These are phyloP conservation scores for Sus cebifrons DNA, from an alignment of 2,797 vertebrate species.

Conservation along the genomic window DNA sequence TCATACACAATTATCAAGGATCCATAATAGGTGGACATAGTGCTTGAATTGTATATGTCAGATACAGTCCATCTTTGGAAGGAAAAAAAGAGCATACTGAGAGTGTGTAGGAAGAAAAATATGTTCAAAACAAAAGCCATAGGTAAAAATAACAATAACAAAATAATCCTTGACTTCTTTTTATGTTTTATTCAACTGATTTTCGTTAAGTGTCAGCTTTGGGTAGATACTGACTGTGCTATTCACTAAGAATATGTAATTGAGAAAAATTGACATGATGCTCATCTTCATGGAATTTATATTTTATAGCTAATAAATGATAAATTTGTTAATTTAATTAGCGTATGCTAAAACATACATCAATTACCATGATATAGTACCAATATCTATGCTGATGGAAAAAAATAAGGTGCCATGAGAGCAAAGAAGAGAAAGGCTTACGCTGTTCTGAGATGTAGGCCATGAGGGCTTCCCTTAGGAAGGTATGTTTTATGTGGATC, in stretches of 20 bases:
- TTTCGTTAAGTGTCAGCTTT: background rate
- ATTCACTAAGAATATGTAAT: background rate
- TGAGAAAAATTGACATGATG: background rate
- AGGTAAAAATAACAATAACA: background rate
- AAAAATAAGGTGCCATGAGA: background rate
- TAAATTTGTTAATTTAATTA: background rate
- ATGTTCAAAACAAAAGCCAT: constrained; percentile 14
- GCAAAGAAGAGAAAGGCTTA: background rate
- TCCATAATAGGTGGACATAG: background rate
- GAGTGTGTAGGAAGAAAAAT: background rate
- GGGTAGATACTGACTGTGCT: background rate
- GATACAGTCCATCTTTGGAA: background rate
- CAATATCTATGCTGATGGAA: background rate
- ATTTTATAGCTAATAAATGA: constrained; percentile 1
- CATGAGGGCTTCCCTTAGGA: background rate
- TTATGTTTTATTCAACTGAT: constrained; percentile 17
- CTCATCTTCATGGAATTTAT: background rate
- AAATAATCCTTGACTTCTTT: background rate
- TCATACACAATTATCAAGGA: background rate
- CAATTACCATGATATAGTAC: background rate
- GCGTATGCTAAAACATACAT: background rate
- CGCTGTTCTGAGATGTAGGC: background rate
- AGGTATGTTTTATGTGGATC: background rate
- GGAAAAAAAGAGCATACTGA: background rate
- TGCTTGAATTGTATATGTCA: background rate